A percentile compares a stretch with the other conserved stretches of the same genome.
These are phyloP conservation scores for Diachrysia chrysitis DNA, from an alignment of 2,888 invertebrate genomes.

Conservation along the genomic window DNA sequence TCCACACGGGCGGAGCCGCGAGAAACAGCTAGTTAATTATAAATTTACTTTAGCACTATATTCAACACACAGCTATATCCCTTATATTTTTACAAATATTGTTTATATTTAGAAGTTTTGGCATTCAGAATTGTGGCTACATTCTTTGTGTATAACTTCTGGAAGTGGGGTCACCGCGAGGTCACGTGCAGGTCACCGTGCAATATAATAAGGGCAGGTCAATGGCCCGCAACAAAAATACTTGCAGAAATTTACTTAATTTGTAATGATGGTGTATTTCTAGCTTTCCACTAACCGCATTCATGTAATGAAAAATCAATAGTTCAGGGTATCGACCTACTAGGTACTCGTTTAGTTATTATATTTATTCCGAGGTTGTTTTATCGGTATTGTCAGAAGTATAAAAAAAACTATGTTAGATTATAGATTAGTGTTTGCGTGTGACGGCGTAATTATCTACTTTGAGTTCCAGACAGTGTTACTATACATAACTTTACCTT, in stretches of 20 bases:
- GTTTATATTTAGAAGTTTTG: background rate
- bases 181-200: background rate
- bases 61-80: too few species aligned
- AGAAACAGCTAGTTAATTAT: too few species aligned
- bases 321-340: constrained; percentile 8
- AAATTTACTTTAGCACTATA: too few species aligned
- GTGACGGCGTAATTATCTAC: background rate
- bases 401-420: background rate
- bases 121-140: background rate
- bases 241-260: constrained; percentile 23
- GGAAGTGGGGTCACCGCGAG: background rate
- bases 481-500: too few species aligned
- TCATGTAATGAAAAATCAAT: constrained; percentile 37
- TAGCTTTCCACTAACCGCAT: constrained; percentile 25
- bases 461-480: too few species aligned
- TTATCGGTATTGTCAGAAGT: background rate
- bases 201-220: constrained; percentile 39
- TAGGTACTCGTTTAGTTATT: background rate
- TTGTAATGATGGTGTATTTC: constrained; percentile 31
- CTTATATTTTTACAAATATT: background rate
- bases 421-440: background rate
- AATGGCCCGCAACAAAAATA: constrained; percentile 28
- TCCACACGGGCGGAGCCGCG: too few species aligned
- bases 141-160: background rate
- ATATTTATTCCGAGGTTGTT: background rate